These are phyloP conservation scores for Amyelois transitella DNA, from an alignment of 1,140 invertebrate species.

Conservation along the genomic window DNA sequence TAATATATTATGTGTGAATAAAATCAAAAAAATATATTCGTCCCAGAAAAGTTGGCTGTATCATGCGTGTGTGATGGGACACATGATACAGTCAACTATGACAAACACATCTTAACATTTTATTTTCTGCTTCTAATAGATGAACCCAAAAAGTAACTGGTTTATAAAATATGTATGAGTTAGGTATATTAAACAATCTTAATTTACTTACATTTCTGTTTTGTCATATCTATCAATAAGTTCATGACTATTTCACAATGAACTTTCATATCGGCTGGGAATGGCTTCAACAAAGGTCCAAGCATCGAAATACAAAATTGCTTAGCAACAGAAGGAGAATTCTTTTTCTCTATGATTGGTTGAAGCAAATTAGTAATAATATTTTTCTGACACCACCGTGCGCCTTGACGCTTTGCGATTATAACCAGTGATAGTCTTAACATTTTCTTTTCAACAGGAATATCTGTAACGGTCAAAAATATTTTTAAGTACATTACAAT, in stretches of 20 bases:
- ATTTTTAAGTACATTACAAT: constrained; percentile 1
- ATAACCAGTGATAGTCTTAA: constrained; percentile 52
- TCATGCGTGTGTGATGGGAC: too few species aligned
- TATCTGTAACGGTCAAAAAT: constrained; percentile 43
- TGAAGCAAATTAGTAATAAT: constrained; percentile 54
- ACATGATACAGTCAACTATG: too few species aligned
- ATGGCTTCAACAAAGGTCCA: constrained; percentile 61
- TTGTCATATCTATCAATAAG: constrained; percentile 43
- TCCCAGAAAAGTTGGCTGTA: too few species aligned
- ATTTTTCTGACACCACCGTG: constrained; percentile 59
- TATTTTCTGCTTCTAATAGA: too few species aligned
- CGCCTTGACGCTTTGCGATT: constrained; percentile 56
- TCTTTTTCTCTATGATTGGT: constrained; percentile 50
- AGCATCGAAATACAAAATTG: constrained; percentile 50
- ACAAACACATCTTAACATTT: too few species aligned
- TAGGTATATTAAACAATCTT: background rate
- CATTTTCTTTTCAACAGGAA: constrained; percentile 45
- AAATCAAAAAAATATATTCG: too few species aligned
- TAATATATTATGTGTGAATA: too few species aligned
- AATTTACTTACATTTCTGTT: constrained; percentile 45
- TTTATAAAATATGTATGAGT: too few species aligned
- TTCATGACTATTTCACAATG: constrained; percentile 59
- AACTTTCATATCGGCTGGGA: constrained; percentile 54
- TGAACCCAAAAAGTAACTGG: too few species aligned
- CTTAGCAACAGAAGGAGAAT: constrained; percentile 22